These are phyloP conservation scores for Siniperca obscura DNA, from an alignment of 2,797 vertebrate species.

Conservation along the genomic window DNA sequence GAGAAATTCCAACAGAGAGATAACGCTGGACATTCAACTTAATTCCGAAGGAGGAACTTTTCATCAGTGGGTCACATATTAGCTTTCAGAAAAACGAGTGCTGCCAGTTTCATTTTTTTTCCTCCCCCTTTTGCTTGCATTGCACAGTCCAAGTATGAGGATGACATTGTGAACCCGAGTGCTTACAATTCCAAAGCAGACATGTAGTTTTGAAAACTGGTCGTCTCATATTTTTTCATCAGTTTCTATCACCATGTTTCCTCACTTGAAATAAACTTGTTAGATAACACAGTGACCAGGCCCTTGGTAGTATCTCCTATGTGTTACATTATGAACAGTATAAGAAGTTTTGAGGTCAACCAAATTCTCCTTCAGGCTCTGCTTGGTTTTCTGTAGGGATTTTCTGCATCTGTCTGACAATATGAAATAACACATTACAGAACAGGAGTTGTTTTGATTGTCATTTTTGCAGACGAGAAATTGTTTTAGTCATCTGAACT, in stretches of 20 bases:
- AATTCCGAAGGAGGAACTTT: conserved; percentile 87
- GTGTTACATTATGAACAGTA: conserved; percentile 62
- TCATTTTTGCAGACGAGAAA: conserved; percentile 63
- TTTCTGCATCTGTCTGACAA: conserved; percentile 52
- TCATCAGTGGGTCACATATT: conserved; percentile 87
- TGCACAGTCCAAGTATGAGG: conserved; percentile 60
- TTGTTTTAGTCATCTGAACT: conserved; percentile 70
- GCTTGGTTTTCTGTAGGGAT: conserved; percentile 31
- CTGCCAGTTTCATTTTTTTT: conserved; percentile 52
- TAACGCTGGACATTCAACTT: conserved; percentile 86
- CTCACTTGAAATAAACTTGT: conserved; percentile 65
- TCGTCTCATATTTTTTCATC: conserved; percentile 50
- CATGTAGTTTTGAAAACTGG: conserved; percentile 59
- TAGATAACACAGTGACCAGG: conserved; percentile 70
- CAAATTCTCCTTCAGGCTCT: conserved; percentile 48
- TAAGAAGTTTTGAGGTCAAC: conserved; percentile 67
- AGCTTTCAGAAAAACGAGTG: conserved; percentile 81
- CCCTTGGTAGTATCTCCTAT: conserved; percentile 43
- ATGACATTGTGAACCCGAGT: conserved; percentile 69
- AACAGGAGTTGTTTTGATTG: conserved; percentile 70
- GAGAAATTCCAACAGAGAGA: conserved; percentile 88
- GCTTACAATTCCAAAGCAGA: conserved; percentile 72
- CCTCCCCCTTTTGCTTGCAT: conserved; percentile 46
- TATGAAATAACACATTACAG: conserved; percentile 53
- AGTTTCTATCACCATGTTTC: conserved; percentile 64